Percentiles rank a stretch among this genome's conserved stretches.
Evolutionary conservation across 1,140 invertebrate genomes (phyloP).

Genomic region (Lasioglossum albipes): DNA sequence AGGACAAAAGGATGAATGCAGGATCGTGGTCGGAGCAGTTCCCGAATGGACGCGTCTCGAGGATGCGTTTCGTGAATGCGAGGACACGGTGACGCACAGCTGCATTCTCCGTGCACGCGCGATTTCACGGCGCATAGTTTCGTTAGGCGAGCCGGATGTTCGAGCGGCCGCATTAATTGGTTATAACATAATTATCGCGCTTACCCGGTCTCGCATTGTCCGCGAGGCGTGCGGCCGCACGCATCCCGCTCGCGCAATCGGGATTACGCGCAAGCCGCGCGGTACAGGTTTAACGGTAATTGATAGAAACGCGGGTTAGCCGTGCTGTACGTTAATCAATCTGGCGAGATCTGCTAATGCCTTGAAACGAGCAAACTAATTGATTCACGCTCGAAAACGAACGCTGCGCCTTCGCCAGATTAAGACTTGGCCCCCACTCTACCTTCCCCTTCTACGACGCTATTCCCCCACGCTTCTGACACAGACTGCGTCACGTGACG

Average conservation of each 20-base stretch:
- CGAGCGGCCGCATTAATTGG: conserved; percentile 1
- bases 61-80: conserved; percentile 33
- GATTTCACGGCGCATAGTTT: too few species aligned
- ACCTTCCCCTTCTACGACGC: too few species aligned
- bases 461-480: too few species aligned
- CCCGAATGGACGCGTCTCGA: neutral
- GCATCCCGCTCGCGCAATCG: neutral
- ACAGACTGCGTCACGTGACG: too few species aligned
- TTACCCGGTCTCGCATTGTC: neutral
- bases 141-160: too few species aligned
- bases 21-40: conserved; percentile 13
- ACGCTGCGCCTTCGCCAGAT: too few species aligned
- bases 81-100: neutral
- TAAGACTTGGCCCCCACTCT: too few species aligned
- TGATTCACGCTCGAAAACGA: neutral
- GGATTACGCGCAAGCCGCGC: conserved; percentile 4
- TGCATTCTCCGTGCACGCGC: neutral
- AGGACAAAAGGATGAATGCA: conserved; percentile 72
- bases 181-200: conserved; percentile 19
- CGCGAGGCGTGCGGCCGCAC: neutral
- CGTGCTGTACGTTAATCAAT: conserved; percentile 31
- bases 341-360: conserved; percentile 5
- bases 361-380: conserved; percentile 4
- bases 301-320: conserved; percentile 10
- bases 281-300: conserved; percentile 27